A percentile compares a stretch with the other conserved stretches of the same genome.
Conservation (phyloP, 2,797 vertebrate genomes). For the Rhabdomys pumilio region DNA sequence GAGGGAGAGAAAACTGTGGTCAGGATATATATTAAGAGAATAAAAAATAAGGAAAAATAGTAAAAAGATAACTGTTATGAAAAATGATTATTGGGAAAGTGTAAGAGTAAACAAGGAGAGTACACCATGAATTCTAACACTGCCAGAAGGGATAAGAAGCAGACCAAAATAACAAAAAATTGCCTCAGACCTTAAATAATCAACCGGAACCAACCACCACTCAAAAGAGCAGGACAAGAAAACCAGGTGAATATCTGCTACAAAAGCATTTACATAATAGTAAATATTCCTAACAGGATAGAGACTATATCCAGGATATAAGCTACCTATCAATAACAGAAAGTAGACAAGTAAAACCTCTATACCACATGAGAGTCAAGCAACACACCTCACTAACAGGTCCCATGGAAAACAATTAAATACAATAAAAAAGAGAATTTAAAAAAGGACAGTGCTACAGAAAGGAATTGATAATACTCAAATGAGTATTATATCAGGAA, state of each 20-base stretch:
- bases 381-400: background rate
- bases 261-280: constrained; percentile 1
- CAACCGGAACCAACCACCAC: background rate
- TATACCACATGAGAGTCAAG: background rate
- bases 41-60: background rate
- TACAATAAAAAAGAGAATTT: background rate
- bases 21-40: background rate
- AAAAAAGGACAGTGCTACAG: background rate
- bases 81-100: background rate
- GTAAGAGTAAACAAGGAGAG: background rate
- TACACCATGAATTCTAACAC: background rate
- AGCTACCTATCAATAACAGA: background rate
- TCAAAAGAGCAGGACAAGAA: background rate
- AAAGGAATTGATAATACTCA: background rate
- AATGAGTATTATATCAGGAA: background rate
- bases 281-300: background rate
- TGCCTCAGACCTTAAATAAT: background rate
- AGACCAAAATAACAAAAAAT: background rate
- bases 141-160: background rate
- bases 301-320: background rate
- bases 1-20: background rate
- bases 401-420: background rate
- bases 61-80: background rate
- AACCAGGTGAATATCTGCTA: background rate
- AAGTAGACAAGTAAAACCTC: background rate